phyloP scores from a whole-genome alignment of 2,797 vertebrate species.

The Pygocentrus nattereri region DNA sequence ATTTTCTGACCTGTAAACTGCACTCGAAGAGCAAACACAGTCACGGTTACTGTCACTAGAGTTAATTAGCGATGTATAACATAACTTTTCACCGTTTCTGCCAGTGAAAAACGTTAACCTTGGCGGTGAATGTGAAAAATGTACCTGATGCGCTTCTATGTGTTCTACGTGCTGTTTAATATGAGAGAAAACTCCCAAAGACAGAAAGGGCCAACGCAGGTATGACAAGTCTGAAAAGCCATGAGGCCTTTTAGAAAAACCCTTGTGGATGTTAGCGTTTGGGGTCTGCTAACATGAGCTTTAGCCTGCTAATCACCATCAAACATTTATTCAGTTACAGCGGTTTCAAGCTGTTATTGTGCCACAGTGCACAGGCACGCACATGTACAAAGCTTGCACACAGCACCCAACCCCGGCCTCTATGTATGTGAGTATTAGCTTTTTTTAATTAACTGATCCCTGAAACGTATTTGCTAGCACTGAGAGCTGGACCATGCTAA shows the following conservation, averaged over 20 bases:
- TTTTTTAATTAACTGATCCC: background rate
- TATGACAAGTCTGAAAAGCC: background rate
- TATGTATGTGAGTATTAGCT: background rate
- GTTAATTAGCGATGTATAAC: no score
- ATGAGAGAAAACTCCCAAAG: background rate
- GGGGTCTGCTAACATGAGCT: background rate
- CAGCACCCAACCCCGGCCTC: background rate
- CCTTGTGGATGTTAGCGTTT: background rate
- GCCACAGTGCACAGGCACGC: background rate
- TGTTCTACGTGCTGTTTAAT: background rate
- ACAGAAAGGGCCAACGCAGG: background rate
- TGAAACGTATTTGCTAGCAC: background rate
- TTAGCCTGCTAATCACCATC: background rate
- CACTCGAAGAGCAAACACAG: no score
- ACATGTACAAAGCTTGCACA: background rate
- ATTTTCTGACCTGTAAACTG: no score
- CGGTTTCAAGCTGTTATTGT: background rate
- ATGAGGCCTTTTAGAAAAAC: background rate
- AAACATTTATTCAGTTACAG: background rate
- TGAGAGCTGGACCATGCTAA: background rate
- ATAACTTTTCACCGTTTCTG: no score
- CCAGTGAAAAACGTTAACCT: no score
- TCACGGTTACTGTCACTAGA: no score
- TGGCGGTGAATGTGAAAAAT: no score
- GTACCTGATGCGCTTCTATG: background rate